A percentile compares a stretch with the other conserved stretches of the same genome.
These are phyloP conservation scores for Dasypus novemcinctus DNA, from an alignment of 2,113 vertebrate species.

Conservation along the genomic window DNA sequence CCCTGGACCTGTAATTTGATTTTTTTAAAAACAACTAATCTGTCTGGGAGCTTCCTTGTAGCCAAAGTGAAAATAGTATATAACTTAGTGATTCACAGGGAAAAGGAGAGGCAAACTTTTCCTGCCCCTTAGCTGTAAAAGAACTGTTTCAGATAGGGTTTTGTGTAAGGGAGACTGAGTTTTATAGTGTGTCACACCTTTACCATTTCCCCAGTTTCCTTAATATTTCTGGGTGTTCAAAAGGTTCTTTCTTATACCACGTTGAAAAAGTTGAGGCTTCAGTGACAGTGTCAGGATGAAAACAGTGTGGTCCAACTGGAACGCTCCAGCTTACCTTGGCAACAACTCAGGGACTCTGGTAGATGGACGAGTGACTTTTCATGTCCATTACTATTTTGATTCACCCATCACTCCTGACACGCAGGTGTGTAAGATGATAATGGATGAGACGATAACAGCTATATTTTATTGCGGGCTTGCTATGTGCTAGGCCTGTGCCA, in stretches of 20 bases:
- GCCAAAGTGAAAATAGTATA: neutral
- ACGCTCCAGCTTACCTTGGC: neutral
- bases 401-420: neutral
- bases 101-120: neutral
- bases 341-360: accelerated
- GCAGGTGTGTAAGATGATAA: too few species aligned
- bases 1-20: neutral
- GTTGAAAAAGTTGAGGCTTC: neutral
- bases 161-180: neutral
- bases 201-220: neutral
- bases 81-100: neutral
- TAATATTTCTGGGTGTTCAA: neutral
- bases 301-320: neutral
- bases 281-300: neutral
- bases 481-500: neutral
- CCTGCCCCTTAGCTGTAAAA: neutral
- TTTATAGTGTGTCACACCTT: neutral
- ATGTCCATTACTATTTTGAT: neutral
- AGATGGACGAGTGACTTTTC: neutral
- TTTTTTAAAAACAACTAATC: neutral
- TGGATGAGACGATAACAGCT: neutral
- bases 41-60: neutral
- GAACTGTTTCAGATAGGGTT: neutral
- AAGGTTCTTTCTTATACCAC: neutral
- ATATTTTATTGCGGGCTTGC: accelerated